A percentile compares a stretch with the other conserved stretches of the same genome.
These are phyloP conservation scores for Kuschelorhynchus macadamiae DNA, from an alignment of 2,888 invertebrate genomes.

Conservation along the genomic window DNA sequence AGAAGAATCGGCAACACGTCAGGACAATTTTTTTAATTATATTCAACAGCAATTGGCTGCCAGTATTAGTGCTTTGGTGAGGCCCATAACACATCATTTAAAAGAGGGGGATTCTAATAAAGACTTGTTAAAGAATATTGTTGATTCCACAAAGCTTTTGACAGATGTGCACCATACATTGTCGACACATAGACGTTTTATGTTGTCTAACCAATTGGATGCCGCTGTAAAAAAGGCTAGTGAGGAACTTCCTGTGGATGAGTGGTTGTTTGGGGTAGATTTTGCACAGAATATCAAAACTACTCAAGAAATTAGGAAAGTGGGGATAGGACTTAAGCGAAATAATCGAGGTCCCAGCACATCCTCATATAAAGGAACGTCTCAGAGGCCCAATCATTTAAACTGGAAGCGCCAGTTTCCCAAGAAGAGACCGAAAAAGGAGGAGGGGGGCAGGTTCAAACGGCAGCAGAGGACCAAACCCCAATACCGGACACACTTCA, in stretches of 20 bases:
- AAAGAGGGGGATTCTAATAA: not conserved
- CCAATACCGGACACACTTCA: too few species aligned
- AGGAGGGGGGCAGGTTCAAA: not conserved
- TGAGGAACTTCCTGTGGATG: not conserved
- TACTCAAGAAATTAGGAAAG: not conserved
- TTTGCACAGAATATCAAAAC: not conserved
- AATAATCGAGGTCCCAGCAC: too few species aligned
- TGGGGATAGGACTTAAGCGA: not conserved
- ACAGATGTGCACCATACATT: not conserved
- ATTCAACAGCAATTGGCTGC: not conserved
- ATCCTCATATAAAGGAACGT: too few species aligned
- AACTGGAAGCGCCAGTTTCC: conserved; percentile 7
- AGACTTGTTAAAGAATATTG: not conserved
- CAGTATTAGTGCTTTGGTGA: not conserved
- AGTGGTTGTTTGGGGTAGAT: not conserved
- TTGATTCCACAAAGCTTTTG: not conserved
- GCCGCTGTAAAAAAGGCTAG: not conserved
- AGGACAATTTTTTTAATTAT: not conserved
- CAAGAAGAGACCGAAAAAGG: conserved; percentile 11
- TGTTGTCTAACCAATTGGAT: not conserved
- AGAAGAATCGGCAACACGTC: not conserved
- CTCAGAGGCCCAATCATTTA: not conserved
- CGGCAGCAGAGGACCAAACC: too few species aligned
- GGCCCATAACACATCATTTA: not conserved
- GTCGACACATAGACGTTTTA: not conserved